These are phyloP conservation scores for Eudemis profundana DNA, from an alignment of 2,888 invertebrate species.

Conservation along the genomic window DNA sequence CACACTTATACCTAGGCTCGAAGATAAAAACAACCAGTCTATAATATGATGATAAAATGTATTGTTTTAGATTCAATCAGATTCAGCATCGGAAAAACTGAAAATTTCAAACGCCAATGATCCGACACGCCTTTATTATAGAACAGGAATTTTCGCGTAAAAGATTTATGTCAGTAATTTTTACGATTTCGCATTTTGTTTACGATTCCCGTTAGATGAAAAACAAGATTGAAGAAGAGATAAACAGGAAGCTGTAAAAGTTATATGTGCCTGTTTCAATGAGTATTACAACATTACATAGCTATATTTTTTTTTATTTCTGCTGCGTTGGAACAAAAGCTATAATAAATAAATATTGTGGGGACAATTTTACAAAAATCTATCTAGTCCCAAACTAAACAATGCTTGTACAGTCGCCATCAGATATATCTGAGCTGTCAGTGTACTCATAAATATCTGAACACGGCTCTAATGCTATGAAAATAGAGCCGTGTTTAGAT, in stretches of 20 bases:
- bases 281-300: slow-evolving; percentile 14
- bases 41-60: neutral
- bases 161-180: slow-evolving; percentile 37
- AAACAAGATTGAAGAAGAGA: slow-evolving; percentile 39
- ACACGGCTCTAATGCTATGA: too few relatives aligned
- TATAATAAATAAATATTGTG: too few relatives aligned
- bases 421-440: too few relatives aligned
- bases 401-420: too few relatives aligned
- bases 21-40: too few relatives aligned
- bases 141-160: slow-evolving; percentile 24
- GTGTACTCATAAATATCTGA: too few relatives aligned
- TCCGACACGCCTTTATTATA: slow-evolving; percentile 13
- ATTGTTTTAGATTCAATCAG: slow-evolving; percentile 12
- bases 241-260: slow-evolving; percentile 41
- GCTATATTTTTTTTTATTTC: neutral
- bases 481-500: too few relatives aligned
- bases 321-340: too few relatives aligned
- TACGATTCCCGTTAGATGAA: slow-evolving; percentile 37
- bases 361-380: too few relatives aligned
- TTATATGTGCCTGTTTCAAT: slow-evolving; percentile 35
- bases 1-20: too few relatives aligned
- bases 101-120: slow-evolving; percentile 26
- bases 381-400: too few relatives aligned
- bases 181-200: slow-evolving; percentile 39
- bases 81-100: slow-evolving; percentile 4